Evolutionary conservation across 2,113 vertebrate genomes (phyloP), one percentile per base, ranked within the genome.

Genomic region (Notarius quadriscutis): DNA sequence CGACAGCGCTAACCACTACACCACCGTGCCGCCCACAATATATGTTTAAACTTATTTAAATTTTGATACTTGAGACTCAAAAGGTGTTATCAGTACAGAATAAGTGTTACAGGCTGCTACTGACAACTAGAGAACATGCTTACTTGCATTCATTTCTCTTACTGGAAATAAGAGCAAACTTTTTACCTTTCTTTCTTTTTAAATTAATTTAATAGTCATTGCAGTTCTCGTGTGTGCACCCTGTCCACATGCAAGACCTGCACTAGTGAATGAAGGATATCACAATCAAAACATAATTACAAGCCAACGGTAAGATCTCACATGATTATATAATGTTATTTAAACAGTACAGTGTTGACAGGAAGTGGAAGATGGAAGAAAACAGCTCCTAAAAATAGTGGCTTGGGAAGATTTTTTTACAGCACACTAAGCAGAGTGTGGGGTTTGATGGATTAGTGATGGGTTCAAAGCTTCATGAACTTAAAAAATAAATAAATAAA

Each of bases 341-440:
- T 71, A 86, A 86, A 86, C 77, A 80, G 75, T 51, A 20, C 60
- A n/a, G 0, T 79, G 75, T 67, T 67, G 15, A 86, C 74, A 69
- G 85, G 85, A 81, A 86, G 22, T 17, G n/a, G 53, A 15, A 65
- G 27, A 65, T 17, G n/a, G 65, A 15, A 65, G 27, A 65, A 67
- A 79, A 78, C 71, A 51, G 41, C 25, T 63, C 10, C 84, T 65
- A 77, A 53, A 85, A 67, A 86, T 79, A 86, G 48, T 9, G n/a
- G 11, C 48, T 84, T 58, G 71, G 71, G 67, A 78, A 63, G 17
- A 51, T 14, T 85, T 85, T 85, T 65, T 85, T 8, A 75, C 72
- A 78, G 34, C 20, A 78, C n/a, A 58, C 48, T 27, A 22, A 41
- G 34, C n/a, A 75, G 15, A 80, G n/a, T 69, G 63, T 69, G 14